These are phyloP conservation scores for Eubasilissa regina DNA, from an alignment of 1,140 invertebrate genomes.

Conservation along the genomic window DNA sequence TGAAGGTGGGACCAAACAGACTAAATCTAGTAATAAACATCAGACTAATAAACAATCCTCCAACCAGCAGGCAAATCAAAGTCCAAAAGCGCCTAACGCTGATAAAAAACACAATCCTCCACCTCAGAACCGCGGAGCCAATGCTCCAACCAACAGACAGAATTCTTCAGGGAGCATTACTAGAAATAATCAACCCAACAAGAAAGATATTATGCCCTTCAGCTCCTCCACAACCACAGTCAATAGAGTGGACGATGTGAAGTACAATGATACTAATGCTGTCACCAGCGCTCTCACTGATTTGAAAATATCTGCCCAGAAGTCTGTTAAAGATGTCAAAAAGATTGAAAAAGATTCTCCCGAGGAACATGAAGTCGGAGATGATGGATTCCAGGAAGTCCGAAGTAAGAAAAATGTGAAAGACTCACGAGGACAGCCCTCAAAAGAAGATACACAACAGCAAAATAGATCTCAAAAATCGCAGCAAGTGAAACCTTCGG, in stretches of 20 bases:
- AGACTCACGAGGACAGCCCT: constrained; percentile 73
- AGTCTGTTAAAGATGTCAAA: constrained; percentile 63
- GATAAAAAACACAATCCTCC: constrained; percentile 23
- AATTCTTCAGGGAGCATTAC: constrained; percentile 53
- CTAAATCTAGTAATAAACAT: constrained; percentile 61
- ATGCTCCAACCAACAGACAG: constrained; percentile 55
- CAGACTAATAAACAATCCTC: constrained; percentile 46
- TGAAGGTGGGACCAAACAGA: constrained; percentile 69
- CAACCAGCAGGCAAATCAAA: constrained; percentile 24
- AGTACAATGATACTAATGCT: constrained; percentile 73
- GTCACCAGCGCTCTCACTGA: constrained; percentile 71
- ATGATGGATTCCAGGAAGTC: constrained; percentile 91
- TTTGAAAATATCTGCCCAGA: constrained; percentile 65
- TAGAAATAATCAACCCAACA: constrained; percentile 52
- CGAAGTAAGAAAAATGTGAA: constrained; percentile 85
- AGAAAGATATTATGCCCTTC: constrained; percentile 56
- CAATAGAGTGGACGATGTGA: constrained; percentile 75
- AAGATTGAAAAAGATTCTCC: constrained; percentile 49
- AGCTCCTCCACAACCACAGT: constrained; percentile 62
- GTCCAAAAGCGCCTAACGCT: background rate
- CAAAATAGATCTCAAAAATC: constrained; percentile 61
- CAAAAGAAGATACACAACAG: constrained; percentile 69
- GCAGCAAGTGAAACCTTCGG: constrained; percentile 68
- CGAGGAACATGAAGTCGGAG: constrained; percentile 70
- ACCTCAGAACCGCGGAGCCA: constrained; percentile 7